Evolutionary conservation across 2,888 invertebrate genomes (phyloP), one percentile per base, ranked within the genome.

Genomic region (Yponomeuta plumbellus): DNA sequence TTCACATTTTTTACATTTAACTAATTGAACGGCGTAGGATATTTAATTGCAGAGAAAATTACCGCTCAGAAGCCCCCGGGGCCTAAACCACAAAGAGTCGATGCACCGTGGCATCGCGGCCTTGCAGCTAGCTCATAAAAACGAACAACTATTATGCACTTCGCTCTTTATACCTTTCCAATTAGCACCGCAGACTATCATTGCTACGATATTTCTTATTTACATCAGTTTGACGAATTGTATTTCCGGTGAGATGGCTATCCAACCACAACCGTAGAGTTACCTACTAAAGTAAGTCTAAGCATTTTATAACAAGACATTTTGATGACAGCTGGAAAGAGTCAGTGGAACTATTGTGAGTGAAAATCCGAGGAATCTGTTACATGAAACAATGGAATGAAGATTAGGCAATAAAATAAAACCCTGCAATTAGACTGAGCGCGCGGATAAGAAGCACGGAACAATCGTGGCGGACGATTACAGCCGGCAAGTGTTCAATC

Each of bases 31-130:
- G 69, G 76, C 74, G 81, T 83, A 80, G 79, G 77, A 78, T 81
- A 86, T 87, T 34, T 87, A 88, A 88, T 88, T 88, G 86, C 83
- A 86, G 84, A 85, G 88, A 85, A 88, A 88, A 88, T 87, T 84
- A 81, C 86, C 73, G 76, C 70, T 74, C 73, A 72, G 72, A 76
- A 71, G 77, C 80, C 86, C 79, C 76, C 71, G 72, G 81, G 87
- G 83, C 76, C 82, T 81, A 82, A 85, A 81, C 86, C 83, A 85
- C 85, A 87, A 84, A 83, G 83, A 74, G 23, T 39, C 76, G 44
- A 52, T 75, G 44, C 73, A 72, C 76, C 76, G 75, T 73, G 73
- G 74, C 71, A 22, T 34, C 73, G 72, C 74, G 75, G 78, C 79
- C 76, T 74, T 79, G 74, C 20, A 73, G 71, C 76, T 76, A 72